A percentile compares a stretch with the other conserved stretches of the same genome.
phyloP scores from a whole-genome alignment of 2,797 vertebrate species.

The Discoglossus pictus region DNA sequence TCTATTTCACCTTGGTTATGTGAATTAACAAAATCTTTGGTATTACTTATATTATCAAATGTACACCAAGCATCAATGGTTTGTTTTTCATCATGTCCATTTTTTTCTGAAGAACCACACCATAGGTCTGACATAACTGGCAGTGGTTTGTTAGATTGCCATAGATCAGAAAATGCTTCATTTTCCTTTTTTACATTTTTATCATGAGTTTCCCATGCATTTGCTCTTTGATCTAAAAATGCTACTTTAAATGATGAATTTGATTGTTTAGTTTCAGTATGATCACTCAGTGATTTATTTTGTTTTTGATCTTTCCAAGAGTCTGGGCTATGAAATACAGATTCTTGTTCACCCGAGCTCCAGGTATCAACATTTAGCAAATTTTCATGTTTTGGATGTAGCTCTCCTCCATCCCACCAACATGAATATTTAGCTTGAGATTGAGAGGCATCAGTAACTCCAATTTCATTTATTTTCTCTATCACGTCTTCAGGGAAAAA shows the following conservation, averaged over 20 bases:
- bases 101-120: conserved; percentile 51
- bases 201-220: conserved; percentile 60
- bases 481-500: conserved; percentile 81
- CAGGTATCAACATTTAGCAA: conserved; percentile 66
- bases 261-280: conserved; percentile 62
- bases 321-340: conserved; percentile 72
- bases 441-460: conserved; percentile 68
- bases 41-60: conserved; percentile 58
- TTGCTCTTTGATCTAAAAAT: conserved; percentile 51
- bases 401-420: conserved; percentile 84
- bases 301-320: conserved; percentile 67
- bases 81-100: conserved; percentile 16
- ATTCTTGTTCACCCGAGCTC: conserved; percentile 72
- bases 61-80: conserved; percentile 60
- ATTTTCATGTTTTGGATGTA: conserved; percentile 68
- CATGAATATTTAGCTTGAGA: conserved; percentile 70
- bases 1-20: conserved; percentile 59
- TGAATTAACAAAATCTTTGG: conserved; percentile 51
- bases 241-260: conserved; percentile 64
- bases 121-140: conserved; percentile 57
- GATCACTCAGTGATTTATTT: conserved; percentile 50
- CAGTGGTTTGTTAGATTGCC: conserved; percentile 59
- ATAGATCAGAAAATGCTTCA: conserved; percentile 59
- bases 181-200: conserved; percentile 57
- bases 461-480: conserved; percentile 76